Conservation (phyloP, 2,888 invertebrate genomes). For the Cantharis lateralis region DNA sequence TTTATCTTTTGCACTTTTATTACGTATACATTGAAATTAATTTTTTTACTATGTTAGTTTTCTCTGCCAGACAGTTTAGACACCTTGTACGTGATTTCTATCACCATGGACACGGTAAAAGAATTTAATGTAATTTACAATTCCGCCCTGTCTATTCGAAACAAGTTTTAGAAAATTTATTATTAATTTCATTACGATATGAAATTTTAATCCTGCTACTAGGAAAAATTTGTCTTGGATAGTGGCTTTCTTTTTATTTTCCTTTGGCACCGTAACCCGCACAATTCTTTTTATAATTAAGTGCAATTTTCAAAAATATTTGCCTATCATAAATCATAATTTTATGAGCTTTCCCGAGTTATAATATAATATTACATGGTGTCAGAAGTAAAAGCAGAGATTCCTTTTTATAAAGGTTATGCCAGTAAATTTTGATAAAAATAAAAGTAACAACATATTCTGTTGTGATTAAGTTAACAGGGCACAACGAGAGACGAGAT, state of each 20-base stretch:
- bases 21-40: background rate
- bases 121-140: background rate
- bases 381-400: background rate
- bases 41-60: background rate
- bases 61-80: background rate
- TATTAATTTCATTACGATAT: background rate
- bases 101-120: background rate
- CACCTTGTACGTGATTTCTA: background rate
- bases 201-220: background rate
- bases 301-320: background rate
- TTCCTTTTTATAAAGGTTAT: background rate
- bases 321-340: too few species aligned
- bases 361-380: background rate
- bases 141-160: background rate
- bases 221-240: too few species aligned
- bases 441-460: constrained; percentile 11
- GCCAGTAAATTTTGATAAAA: background rate
- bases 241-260: background rate
- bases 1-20: constrained; percentile 10
- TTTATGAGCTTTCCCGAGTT: background rate
- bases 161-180: background rate
- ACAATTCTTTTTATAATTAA: background rate
- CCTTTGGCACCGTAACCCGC: background rate
- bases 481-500: constrained; percentile 9
- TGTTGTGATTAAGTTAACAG: constrained; percentile 7